Base-by-base conservation (phyloP, 1,140 invertebrate species). In the Berghia stephanieae region DNA sequence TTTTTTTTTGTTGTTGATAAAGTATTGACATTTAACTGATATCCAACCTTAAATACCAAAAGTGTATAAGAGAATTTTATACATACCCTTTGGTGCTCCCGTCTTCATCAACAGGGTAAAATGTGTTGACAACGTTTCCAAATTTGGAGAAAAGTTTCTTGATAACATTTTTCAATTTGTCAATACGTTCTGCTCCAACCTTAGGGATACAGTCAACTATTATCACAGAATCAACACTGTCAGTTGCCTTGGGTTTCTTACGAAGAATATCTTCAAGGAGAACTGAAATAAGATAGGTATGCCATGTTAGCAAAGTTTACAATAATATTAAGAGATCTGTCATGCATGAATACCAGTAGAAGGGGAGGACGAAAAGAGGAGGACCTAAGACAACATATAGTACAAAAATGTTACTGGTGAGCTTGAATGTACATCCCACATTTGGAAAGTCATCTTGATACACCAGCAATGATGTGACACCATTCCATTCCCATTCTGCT, bases 141-240 rank as follows among this genome's bases (percentile, higher is more conserved):
- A 95, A 98, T 85, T 96, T 96, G 31, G 92, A 93, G 88, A 97
- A 98, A 3, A 99, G 92, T 90, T 99, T 99, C 57, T 93, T 93
- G 70, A 99, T 94, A 16, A 99, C 95, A 81, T 93, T 94, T 86
- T 97, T 95, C 27, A 99, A 91, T 90, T 99, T 99, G 63, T 97
- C 95, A 38, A 98, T 88, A 60, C 96, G 81, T 43, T 97, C 96
- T 18, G 94, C 93, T 66, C 96, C 96, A 72, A 99, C 96, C 89
- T 96, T 93, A 40, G 98, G 98, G 66, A 98, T 94, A 76, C 97
- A 96, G 90, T 99, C 98, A 8, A 99, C 94, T 5, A 99, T 95
- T 84, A 99, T 94, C 10, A 99, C 95, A 83, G 94, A 95, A 87
- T 99, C 97, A 49, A 98, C 95, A 40, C 97, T 96, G 91, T 98